Conservation (phyloP, 2,888 invertebrate species). For the Drosophila colorata region DNA sequence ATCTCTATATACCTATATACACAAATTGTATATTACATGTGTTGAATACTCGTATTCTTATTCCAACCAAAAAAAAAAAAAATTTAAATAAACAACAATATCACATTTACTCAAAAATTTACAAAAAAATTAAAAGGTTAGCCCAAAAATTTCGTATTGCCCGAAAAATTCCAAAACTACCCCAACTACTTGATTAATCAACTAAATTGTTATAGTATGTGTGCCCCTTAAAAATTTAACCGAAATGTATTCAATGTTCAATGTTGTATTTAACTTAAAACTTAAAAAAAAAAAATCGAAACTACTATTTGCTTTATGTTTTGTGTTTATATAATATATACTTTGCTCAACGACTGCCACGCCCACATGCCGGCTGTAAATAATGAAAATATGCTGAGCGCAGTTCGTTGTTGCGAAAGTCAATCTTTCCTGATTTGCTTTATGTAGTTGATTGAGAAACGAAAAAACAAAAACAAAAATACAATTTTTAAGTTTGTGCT, state of each 20-base stretch:
- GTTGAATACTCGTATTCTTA: conserved; percentile 65
- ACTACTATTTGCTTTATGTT: conserved; percentile 50
- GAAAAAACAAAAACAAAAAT: conserved; percentile 17
- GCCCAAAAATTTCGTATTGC: conserved; percentile 60
- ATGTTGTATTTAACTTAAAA: conserved; percentile 72
- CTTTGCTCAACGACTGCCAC: conserved; percentile 56
- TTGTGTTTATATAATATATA: conserved; percentile 21
- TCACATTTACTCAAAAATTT: conserved; percentile 40
- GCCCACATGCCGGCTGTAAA: conserved; percentile 61
- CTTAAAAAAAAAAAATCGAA: conserved; percentile 32
- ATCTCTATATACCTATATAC: conserved; percentile 43
- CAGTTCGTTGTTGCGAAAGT: conserved; percentile 52
- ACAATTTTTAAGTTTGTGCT: conserved; percentile 60
- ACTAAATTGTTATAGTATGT: conserved; percentile 43
- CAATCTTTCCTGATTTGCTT: conserved; percentile 42
- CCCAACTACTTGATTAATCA: conserved; percentile 36
- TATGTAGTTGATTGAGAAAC: conserved; percentile 51
- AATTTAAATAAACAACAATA: conserved; percentile 53
- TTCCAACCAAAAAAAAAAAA: conserved; percentile 33
- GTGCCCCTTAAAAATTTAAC: conserved; percentile 48
- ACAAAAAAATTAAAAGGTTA: conserved; percentile 44
- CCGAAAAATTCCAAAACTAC: conserved; percentile 43
- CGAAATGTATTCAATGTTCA: conserved; percentile 75
- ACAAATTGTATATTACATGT: conserved; percentile 44
- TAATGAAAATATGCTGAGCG: conserved; percentile 53